Evolutionary conservation across 2,888 invertebrate genomes (phyloP).

Genomic region (Ectemnius continuus): DNA sequence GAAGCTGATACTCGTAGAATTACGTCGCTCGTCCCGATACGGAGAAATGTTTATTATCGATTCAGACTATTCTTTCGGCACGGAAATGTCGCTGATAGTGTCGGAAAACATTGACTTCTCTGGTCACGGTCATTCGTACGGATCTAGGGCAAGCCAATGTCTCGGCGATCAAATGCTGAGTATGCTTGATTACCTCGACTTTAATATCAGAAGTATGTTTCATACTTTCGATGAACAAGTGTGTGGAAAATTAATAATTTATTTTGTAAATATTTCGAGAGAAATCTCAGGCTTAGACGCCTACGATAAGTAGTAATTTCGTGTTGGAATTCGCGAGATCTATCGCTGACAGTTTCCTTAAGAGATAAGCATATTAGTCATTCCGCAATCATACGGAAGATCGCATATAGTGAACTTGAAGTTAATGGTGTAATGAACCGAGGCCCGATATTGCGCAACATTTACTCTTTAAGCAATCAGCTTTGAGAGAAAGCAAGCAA

Average conservation of each 20-base stretch:
- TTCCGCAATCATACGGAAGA: not conserved
- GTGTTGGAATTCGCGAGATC: too few relatives aligned
- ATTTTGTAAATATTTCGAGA: too few relatives aligned
- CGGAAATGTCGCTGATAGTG: conserved; percentile 24
- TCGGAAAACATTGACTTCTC: conserved; percentile 11
- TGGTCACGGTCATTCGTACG: conserved; percentile 26
- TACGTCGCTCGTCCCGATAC: conserved; percentile 33
- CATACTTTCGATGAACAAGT: too few relatives aligned
- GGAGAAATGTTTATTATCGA: conserved; percentile 49
- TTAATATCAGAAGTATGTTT: too few relatives aligned
- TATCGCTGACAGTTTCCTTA: not conserved
- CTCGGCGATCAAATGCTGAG: conserved; percentile 5
- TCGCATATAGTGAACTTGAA: not conserved
- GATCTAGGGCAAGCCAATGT: conserved; percentile 23
- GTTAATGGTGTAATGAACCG: conserved; percentile 7
- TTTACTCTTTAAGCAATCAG: too few relatives aligned
- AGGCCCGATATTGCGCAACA: not conserved
- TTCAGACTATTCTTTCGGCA: conserved; percentile 14
- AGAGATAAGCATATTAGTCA: not conserved
- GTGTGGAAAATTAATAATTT: too few relatives aligned
- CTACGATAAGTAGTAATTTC: too few relatives aligned
- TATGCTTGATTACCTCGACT: not conserved
- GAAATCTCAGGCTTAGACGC: too few relatives aligned
- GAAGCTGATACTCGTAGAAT: conserved; percentile 24
- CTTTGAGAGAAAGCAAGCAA: too few relatives aligned